A percentile compares a stretch with the other conserved stretches of the same genome.
Evolutionary conservation across 2,797 vertebrate genomes (phyloP).

Genomic region (Cichlasoma orientale): DNA sequence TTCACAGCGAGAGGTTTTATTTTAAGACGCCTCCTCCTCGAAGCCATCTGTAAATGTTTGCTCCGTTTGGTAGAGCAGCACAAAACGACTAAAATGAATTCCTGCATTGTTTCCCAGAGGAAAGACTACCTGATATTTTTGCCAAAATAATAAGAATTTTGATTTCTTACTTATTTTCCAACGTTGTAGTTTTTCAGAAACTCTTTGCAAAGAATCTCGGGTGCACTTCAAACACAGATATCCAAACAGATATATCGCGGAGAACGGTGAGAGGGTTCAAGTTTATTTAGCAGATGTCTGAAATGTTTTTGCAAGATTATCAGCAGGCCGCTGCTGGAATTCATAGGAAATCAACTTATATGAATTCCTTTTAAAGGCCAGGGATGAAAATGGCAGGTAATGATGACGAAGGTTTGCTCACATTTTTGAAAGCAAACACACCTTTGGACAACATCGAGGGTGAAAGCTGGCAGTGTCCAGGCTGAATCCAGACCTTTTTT

Average conservation of each 20-base stretch:
- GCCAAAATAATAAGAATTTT: background rate
- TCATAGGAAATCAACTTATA: conserved; percentile 76
- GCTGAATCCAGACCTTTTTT: conserved; percentile 82
- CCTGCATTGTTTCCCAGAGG: conserved; percentile 39
- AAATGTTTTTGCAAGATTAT: background rate
- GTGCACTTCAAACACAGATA: rapidly evolving
- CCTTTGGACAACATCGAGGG: conserved; percentile 89
- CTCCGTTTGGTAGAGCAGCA: conserved; percentile 51
- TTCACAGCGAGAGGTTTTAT: conserved; percentile 70
- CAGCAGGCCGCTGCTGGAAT: background rate
- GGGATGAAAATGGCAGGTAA: conserved; percentile 86
- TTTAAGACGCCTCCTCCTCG: conserved; percentile 61
- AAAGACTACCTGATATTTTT: background rate
- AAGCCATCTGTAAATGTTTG: conserved; percentile 72
- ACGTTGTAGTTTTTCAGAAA: background rate
- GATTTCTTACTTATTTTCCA: background rate
- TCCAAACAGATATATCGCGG: rapidly evolving
- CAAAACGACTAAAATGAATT: conserved; percentile 55
- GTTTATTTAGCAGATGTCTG: background rate
- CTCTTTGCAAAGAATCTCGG: background rate
- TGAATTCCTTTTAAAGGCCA: conserved; percentile 71
- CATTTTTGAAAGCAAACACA: conserved; percentile 87
- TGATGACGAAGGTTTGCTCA: conserved; percentile 92
- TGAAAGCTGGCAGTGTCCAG: conserved; percentile 95
- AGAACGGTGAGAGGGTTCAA: rapidly evolving